Evolutionary conservation across 2,797 vertebrate genomes (phyloP).

Genomic region (Eidolon dupreanum): DNA sequence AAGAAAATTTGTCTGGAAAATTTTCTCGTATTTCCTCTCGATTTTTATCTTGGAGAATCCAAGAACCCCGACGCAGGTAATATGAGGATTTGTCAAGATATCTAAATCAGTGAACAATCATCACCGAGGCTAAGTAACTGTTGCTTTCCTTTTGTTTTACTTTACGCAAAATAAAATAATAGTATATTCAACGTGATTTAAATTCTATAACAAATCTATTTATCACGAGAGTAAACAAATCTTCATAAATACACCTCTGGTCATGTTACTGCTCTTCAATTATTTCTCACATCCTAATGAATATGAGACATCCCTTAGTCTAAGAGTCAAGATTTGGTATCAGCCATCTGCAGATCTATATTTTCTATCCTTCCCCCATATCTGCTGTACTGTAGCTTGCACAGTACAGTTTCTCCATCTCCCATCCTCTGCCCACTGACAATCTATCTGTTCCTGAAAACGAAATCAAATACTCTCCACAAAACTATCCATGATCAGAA

Average conservation of each 20-base stretch:
- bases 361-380: neutral
- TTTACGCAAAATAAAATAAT: neutral
- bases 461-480: neutral
- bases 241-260: neutral
- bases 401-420: neutral
- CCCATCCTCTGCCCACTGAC: neutral
- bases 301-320: neutral
- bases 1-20: too few relatives aligned
- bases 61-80: too few relatives aligned
- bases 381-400: neutral
- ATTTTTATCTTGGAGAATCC: too few relatives aligned
- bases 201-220: slow-evolving; percentile 16
- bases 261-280: neutral
- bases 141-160: neutral
- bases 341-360: neutral
- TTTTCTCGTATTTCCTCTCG: too few relatives aligned
- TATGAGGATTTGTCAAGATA: neutral
- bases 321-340: neutral
- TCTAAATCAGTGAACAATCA: neutral
- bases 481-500: neutral
- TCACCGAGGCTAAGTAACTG: neutral
- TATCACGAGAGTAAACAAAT: neutral
- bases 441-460: neutral
- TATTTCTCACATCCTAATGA: neutral
- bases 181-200: neutral